Evolutionary conservation across 2,888 invertebrate species (phyloP).

Genomic region (Chloroclystis v-ata): DNA sequence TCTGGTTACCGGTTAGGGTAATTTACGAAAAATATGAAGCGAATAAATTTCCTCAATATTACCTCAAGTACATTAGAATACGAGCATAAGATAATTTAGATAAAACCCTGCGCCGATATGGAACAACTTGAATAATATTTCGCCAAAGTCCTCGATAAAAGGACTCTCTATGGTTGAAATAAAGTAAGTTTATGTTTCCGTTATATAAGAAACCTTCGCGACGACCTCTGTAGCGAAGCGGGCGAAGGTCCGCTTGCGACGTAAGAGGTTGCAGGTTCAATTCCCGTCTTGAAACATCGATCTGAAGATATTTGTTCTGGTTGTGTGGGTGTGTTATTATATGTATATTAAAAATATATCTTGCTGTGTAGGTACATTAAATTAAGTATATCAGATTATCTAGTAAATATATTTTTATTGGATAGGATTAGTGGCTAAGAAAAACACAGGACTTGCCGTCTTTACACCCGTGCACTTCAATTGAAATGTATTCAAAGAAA

Average conservation of each 20-base stretch:
- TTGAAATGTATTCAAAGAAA: too few relatives aligned
- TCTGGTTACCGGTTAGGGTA: too few relatives aligned
- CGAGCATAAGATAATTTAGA: slow-evolving; percentile 61
- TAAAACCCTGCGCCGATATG: slow-evolving; percentile 33
- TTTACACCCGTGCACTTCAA: too few relatives aligned
- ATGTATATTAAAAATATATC: too few relatives aligned
- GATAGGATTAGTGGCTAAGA: too few relatives aligned
- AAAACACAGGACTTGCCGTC: too few relatives aligned
- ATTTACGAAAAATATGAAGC: slow-evolving; percentile 30
- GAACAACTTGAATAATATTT: slow-evolving; percentile 18
- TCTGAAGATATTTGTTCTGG: neutral
- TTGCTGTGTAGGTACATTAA: too few relatives aligned
- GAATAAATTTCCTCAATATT: slow-evolving; percentile 41
- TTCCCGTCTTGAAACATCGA: slow-evolving; percentile 6
- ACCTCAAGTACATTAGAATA: slow-evolving; percentile 38
- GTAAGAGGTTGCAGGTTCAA: slow-evolving; percentile 50
- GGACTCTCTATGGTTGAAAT: slow-evolving; percentile 20
- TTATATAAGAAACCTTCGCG: slow-evolving; percentile 39
- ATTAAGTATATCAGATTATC: too few relatives aligned
- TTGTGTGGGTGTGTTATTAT: too few relatives aligned
- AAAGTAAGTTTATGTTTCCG: slow-evolving; percentile 48
- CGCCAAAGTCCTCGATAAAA: slow-evolving; percentile 12
- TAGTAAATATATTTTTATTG: too few relatives aligned
- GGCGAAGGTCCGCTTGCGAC: too few relatives aligned
- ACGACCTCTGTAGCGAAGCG: too few relatives aligned